Conservation (phyloP, 2,113 vertebrate species). For the Eidolon helvum region DNA sequence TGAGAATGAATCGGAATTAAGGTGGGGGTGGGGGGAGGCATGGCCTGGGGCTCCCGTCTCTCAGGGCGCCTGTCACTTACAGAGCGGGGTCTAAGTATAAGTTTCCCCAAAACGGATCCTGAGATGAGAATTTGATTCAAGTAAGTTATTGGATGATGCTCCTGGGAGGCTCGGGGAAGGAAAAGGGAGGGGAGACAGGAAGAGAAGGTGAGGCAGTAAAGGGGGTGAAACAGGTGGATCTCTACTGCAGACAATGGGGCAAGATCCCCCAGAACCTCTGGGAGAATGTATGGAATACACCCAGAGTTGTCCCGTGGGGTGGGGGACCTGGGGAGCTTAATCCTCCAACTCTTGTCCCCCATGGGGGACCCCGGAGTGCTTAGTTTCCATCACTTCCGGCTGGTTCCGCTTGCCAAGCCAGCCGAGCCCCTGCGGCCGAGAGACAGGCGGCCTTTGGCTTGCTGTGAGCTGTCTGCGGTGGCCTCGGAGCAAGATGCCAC, state of each 20-base stretch:
- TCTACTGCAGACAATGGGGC: accelerated
- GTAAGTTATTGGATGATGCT: not conserved
- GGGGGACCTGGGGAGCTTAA: not conserved
- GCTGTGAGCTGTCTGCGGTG: accelerated
- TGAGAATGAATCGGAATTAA: not conserved
- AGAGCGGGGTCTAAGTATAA: not conserved
- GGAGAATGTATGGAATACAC: not conserved
- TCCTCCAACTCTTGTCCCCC: not conserved
- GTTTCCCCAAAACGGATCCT: not conserved
- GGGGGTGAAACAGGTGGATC: not conserved
- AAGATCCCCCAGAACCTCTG: not conserved
- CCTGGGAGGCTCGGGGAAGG: not conserved
- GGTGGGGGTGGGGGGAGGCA: not conserved
- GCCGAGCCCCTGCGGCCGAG: not conserved
- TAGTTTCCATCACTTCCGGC: not conserved
- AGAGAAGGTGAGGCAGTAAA: not conserved
- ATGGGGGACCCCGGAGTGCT: not conserved
- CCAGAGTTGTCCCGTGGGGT: not conserved
- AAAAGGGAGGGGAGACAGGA: not conserved
- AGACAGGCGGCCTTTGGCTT: not conserved
- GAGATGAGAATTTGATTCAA: not conserved
- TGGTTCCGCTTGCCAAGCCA: not conserved
- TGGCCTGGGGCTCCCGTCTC: not conserved
- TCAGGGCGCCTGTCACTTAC: accelerated
- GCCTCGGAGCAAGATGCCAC: accelerated